phyloP scores from a whole-genome alignment of 2,113 vertebrate species.

The Pseudorectes ferrugineus region DNA sequence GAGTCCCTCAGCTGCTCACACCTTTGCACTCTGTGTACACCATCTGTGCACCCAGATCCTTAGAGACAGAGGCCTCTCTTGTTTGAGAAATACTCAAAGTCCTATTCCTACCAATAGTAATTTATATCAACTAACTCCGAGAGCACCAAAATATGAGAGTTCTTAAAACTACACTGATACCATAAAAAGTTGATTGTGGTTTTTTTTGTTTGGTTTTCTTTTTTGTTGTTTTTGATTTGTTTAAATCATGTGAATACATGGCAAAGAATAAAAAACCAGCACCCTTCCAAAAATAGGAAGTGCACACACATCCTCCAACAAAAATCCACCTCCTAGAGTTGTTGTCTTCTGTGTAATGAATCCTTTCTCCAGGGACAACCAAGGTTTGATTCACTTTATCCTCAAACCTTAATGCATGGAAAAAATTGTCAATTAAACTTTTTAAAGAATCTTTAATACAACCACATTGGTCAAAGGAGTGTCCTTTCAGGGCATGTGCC shows the following conservation, averaged over 20 bases:
- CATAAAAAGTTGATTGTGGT: fast-evolving
- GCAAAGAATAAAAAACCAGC: background rate
- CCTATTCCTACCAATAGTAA: background rate
- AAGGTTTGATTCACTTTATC: background rate
- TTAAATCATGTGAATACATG: background rate
- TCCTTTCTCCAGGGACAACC: background rate
- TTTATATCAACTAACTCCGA: background rate
- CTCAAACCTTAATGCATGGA: background rate
- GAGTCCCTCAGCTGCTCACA: background rate
- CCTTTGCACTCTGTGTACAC: fast-evolving
- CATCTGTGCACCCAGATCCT: background rate
- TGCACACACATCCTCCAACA: background rate
- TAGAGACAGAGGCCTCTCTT: background rate
- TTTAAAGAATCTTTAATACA: background rate
- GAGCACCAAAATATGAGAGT: background rate
- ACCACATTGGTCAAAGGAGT: background rate
- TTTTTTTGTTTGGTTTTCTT: background rate
- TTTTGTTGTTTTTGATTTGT: background rate
- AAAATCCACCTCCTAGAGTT: background rate
- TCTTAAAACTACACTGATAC: background rate
- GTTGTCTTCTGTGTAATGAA: background rate
- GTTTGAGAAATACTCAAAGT: background rate
- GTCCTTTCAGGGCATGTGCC: background rate
- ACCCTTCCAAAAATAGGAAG: background rate
- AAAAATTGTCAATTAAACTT: background rate